Conservation (phyloP, 2,113 vertebrate genomes). For the Bothrops jararaca region DNA sequence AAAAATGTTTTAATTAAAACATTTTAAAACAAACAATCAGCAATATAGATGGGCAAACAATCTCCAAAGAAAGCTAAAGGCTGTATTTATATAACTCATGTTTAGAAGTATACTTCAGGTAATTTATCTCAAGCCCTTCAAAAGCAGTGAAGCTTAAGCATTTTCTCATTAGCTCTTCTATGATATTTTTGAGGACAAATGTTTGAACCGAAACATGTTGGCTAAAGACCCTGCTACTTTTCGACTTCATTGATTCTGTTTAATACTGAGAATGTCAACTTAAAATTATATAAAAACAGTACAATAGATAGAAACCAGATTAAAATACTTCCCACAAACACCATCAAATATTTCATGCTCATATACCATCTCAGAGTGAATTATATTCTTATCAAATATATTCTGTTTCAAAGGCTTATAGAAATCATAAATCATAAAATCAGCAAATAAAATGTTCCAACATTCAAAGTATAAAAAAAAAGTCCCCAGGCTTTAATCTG, state of each 20-base stretch:
- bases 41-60: background rate
- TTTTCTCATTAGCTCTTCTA: slow-evolving; percentile 10
- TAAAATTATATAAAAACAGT: slow-evolving; percentile 24
- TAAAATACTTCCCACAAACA: background rate
- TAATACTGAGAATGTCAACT: slow-evolving; percentile 2
- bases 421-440: background rate
- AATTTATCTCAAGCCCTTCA: slow-evolving; percentile 7
- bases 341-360: background rate
- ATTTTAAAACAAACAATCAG: background rate
- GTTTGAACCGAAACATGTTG: slow-evolving; percentile 6
- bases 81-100: slow-evolving; percentile 17
- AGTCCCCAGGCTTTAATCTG: background rate
- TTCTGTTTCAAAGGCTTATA: background rate
- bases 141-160: slow-evolving; percentile 12
- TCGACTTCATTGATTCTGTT: background rate
- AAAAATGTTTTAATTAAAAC: background rate
- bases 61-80: background rate
- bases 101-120: background rate
- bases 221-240: slow-evolving; percentile 7
- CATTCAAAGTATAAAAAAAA: background rate
- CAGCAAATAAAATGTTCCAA: background rate
- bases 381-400: background rate
- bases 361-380: background rate
- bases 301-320: background rate
- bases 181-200: background rate